These are phyloP conservation scores for Drosophila birchii DNA, from an alignment of 2,888 invertebrate genomes.

Conservation along the genomic window DNA sequence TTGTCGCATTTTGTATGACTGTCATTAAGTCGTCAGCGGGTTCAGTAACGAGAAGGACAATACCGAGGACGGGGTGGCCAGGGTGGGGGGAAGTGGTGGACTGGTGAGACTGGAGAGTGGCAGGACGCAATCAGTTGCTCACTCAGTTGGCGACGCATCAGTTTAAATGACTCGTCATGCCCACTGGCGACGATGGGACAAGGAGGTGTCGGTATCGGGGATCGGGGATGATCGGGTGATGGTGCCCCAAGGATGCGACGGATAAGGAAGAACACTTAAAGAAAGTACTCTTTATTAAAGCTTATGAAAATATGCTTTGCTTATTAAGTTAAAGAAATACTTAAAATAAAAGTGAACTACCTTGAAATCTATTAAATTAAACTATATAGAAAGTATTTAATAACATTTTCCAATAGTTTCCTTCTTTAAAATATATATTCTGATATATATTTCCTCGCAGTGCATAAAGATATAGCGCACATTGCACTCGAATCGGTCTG, in stretches of 20 bases:
- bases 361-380: too few species aligned
- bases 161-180: conserved; percentile 63
- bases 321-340: too few species aligned
- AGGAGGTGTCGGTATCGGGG: conserved; percentile 18
- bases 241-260: conserved; percentile 15
- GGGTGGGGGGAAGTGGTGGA: too few species aligned
- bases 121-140: conserved; percentile 75
- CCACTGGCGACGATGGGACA: conserved; percentile 22
- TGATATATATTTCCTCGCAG: neutral
- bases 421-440: accelerated
- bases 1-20: conserved; percentile 80
- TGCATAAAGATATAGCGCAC: conserved; percentile 36
- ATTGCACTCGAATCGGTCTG: conserved; percentile 69
- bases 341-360: neutral
- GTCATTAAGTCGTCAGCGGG: conserved; percentile 81
- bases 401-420: accelerated
- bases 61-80: neutral
- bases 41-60: conserved; percentile 44
- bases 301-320: neutral
- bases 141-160: conserved; percentile 67
- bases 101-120: conserved; percentile 27
- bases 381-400: neutral
- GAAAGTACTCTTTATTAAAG: neutral
- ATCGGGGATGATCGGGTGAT: neutral
- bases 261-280: neutral